Conservation (phyloP, 2,888 invertebrate genomes). For the Noctua fimbriata region DNA sequence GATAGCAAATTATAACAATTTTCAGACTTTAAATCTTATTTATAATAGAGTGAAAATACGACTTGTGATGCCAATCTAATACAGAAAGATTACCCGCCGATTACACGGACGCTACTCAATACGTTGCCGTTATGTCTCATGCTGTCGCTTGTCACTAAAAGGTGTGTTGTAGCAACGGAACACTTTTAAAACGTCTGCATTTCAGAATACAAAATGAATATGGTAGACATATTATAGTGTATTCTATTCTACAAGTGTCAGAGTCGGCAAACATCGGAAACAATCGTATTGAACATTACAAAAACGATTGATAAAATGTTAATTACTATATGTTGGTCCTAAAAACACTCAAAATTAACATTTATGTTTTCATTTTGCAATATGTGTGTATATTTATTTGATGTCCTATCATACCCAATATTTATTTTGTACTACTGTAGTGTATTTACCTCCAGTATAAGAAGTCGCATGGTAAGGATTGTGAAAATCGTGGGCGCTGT, state of each 20-base stretch:
- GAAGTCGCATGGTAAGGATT: slow-evolving; percentile 87
- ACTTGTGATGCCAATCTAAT: not conserved
- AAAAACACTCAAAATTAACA: too few species aligned
- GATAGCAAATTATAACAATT: not conserved
- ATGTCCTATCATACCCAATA: too few species aligned
- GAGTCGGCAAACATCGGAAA: too few species aligned
- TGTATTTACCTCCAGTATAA: slow-evolving; percentile 86
- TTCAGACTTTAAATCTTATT: not conserved
- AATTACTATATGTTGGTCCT: too few species aligned
- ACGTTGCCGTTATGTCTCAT: not conserved
- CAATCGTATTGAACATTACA: too few species aligned
- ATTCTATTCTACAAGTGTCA: too few species aligned
- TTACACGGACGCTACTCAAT: not conserved
- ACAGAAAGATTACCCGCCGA: not conserved
- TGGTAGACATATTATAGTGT: too few species aligned
- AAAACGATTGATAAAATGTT: too few species aligned
- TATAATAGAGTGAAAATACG: not conserved
- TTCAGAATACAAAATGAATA: not conserved
- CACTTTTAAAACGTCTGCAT: not conserved
- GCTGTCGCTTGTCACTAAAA: not conserved
- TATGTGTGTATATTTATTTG: too few species aligned
- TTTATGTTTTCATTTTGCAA: too few species aligned
- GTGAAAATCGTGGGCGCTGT: slow-evolving; percentile 98
- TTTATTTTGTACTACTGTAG: too few species aligned
- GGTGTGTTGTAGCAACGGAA: not conserved